These are phyloP conservation scores for Himantopus leucocephalus DNA, from an alignment of 2,113 vertebrate species.

Conservation along the genomic window DNA sequence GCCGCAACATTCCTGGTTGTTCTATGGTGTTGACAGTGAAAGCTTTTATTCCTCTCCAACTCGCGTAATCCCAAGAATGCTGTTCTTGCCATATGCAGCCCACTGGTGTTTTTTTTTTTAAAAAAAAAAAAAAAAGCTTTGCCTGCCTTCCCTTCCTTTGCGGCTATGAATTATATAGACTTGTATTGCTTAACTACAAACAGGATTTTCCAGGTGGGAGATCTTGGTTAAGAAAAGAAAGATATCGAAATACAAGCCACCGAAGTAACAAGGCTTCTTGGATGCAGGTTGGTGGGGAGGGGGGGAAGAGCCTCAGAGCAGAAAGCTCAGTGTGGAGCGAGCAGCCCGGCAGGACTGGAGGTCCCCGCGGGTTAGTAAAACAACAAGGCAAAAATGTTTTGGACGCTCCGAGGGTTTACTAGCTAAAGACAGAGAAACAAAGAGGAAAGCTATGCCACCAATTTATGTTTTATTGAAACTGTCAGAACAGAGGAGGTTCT, in stretches of 20 bases:
- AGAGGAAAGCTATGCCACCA: neutral
- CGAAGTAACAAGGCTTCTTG: neutral
- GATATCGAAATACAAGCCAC: slow-evolving; percentile 26
- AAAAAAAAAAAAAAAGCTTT: neutral
- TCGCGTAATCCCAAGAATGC: slow-evolving; percentile 55
- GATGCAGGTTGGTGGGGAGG: neutral
- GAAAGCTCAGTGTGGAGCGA: neutral
- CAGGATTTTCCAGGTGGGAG: slow-evolving; percentile 69
- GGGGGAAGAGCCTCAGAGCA: neutral
- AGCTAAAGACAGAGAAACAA: slow-evolving; percentile 16
- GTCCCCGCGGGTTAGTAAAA: neutral
- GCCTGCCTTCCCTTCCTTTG: slow-evolving; percentile 40
- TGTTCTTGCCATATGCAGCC: slow-evolving; percentile 40
- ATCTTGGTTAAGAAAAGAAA: slow-evolving; percentile 46
- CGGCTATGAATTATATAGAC: slow-evolving; percentile 57
- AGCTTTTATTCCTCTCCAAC: slow-evolving; percentile 45
- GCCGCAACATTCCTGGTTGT: slow-evolving; percentile 33
- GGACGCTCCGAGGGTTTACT: neutral
- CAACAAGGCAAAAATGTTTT: neutral
- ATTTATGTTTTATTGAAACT: neutral
- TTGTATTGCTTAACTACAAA: slow-evolving; percentile 50
- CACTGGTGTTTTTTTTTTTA: neutral
- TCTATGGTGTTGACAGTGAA: slow-evolving; percentile 30
- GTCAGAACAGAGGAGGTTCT: neutral
- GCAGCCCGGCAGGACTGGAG: neutral